Conservation (phyloP, 1,140 invertebrate species). For the Acarapis woodi region DNA sequence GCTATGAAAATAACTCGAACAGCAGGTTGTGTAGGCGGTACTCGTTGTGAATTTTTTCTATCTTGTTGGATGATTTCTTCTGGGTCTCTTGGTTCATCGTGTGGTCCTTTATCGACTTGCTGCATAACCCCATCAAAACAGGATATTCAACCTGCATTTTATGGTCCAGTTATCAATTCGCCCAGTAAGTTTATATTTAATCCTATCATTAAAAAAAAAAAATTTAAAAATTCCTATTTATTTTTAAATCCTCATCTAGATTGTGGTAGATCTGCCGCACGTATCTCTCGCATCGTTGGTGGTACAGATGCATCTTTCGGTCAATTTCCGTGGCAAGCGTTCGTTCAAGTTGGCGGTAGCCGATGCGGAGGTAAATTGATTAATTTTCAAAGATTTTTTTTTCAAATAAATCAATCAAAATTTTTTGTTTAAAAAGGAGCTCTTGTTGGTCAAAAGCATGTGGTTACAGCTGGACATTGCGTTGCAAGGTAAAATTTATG, state of each 20-base stretch:
- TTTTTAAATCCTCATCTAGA: slow-evolving; percentile 8
- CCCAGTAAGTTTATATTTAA: slow-evolving; percentile 26
- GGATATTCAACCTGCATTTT: slow-evolving; percentile 18
- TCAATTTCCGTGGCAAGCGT: slow-evolving; percentile 82
- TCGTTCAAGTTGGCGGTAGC: slow-evolving; percentile 61
- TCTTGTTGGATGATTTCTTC: slow-evolving; percentile 70
- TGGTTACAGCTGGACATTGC: slow-evolving; percentile 85
- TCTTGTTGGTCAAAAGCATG: slow-evolving; percentile 60
- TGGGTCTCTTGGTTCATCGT: slow-evolving; percentile 40
- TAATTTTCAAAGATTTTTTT: too few species aligned
- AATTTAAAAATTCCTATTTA: background rate
- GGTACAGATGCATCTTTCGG: slow-evolving; percentile 76
- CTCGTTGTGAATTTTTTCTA: slow-evolving; percentile 60
- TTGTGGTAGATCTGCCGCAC: slow-evolving; percentile 25
- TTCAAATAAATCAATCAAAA: too few species aligned
- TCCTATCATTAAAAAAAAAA: background rate
- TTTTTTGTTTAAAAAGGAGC: too few species aligned
- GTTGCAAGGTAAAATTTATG: slow-evolving; percentile 48
- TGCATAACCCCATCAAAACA: slow-evolving; percentile 29
- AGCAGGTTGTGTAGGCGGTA: slow-evolving; percentile 20
- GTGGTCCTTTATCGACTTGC: slow-evolving; percentile 38
- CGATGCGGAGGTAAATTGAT: slow-evolving; percentile 82
- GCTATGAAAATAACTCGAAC: too few species aligned
- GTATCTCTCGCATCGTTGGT: slow-evolving; percentile 56
- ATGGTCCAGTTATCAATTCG: slow-evolving; percentile 38